These are phyloP conservation scores for Myrmecobius fasciatus DNA, from an alignment of 2,113 vertebrate species.

Conservation along the genomic window DNA sequence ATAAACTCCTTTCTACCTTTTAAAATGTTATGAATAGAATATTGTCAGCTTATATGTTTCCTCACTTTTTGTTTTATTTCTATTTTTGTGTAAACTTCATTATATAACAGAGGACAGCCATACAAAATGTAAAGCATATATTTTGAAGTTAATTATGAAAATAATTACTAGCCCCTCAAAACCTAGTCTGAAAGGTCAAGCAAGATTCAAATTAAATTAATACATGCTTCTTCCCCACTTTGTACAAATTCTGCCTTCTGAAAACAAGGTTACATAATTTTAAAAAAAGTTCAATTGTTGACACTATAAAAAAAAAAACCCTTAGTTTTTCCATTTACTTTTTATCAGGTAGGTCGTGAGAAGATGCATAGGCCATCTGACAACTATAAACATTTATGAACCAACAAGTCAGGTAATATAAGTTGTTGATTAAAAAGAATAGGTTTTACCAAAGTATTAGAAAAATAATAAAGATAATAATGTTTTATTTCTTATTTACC, in stretches of 20 bases:
- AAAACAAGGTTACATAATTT: constrained; percentile 1
- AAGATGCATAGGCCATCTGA: constrained; percentile 46
- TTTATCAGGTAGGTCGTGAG: constrained; percentile 66
- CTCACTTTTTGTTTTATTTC: background rate
- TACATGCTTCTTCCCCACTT: background rate
- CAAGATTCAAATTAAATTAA: background rate
- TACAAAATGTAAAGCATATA: background rate
- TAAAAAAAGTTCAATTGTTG: constrained; percentile 47
- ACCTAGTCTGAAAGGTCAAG: background rate
- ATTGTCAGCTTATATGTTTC: background rate
- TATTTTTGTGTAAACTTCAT: background rate
- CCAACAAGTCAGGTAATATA: constrained; percentile 72
- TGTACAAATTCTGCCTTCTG: constrained; percentile 3
- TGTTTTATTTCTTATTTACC: constrained; percentile 48
- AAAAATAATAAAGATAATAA: constrained; percentile 66
- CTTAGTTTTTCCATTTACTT: constrained; percentile 64
- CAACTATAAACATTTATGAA: constrained; percentile 67
- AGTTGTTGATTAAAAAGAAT: constrained; percentile 70
- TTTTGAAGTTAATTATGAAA: background rate
- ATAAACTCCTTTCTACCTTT: background rate
- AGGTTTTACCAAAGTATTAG: constrained; percentile 69
- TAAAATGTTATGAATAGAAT: background rate
- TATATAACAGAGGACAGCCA: background rate
- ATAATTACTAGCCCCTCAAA: background rate
- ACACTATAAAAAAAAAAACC: constrained; percentile 32